These are phyloP conservation scores for Tragelaphus scriptus DNA, from an alignment of 2,113 vertebrate species.

Conservation along the genomic window DNA sequence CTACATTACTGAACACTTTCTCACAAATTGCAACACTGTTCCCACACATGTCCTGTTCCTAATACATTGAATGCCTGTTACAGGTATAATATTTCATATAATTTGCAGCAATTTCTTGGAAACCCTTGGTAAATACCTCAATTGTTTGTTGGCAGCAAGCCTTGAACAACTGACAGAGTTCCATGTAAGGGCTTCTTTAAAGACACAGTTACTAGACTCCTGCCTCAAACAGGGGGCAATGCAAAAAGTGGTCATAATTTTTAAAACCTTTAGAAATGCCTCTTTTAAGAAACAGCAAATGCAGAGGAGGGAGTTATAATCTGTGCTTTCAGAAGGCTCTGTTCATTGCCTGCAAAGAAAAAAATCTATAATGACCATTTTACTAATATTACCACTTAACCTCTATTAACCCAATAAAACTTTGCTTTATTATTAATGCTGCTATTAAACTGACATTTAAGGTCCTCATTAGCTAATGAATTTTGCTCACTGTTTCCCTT, in stretches of 20 bases:
- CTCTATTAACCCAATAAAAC: not conserved
- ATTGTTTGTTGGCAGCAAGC: conserved; percentile 38
- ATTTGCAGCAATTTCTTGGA: conserved; percentile 56
- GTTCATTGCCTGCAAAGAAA: not conserved
- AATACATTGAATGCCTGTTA: conserved; percentile 2
- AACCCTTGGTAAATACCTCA: conserved; percentile 46
- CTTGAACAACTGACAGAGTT: not conserved
- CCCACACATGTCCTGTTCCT: not conserved
- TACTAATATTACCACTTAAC: not conserved
- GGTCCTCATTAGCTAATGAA: not conserved
- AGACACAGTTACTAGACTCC: not conserved
- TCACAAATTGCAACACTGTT: conserved; percentile 5
- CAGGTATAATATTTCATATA: conserved; percentile 43
- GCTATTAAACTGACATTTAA: not conserved
- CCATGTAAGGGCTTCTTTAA: conserved; percentile 17
- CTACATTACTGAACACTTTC: not conserved
- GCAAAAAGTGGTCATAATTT: conserved; percentile 10
- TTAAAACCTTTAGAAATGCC: not conserved
- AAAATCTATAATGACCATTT: not conserved
- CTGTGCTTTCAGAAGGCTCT: not conserved
- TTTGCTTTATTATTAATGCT: not conserved
- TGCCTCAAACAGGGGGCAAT: not conserved
- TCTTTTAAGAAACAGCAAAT: conserved; percentile 12
- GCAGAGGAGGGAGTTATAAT: not conserved
- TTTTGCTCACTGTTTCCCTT: not conserved